Base-by-base conservation (phyloP, 2,113 vertebrate species). In the Piprites chloris region DNA sequence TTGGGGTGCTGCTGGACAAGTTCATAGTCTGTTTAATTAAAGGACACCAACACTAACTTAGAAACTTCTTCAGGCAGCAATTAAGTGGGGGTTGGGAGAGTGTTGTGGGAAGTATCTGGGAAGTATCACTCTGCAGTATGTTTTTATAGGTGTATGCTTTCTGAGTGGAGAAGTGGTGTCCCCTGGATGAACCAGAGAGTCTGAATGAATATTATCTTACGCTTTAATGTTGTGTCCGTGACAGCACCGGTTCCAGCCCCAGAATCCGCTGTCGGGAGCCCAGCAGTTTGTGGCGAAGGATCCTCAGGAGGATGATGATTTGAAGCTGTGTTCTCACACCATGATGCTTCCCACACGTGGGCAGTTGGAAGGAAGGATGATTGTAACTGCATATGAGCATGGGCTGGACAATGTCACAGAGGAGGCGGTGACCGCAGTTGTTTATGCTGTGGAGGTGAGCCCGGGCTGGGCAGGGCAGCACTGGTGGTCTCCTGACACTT, bases 181-280 rank as follows among this genome's bases (percentile, higher is more conserved):
- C 46, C 5, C 16, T 22, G 9, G 69, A 39, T 41, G 74, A 82
- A 47, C 19, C 32, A 10, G 89, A 91, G 39, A 17, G 7, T 53
- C n/a, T 80, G 76, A 52, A 63, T 1, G 3, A 22, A 8, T 30
- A 24, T 69, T 33, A 3, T n/a, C 44, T 88, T 44, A 4, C 0
- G 1, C 49, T 80, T 50, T 62, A 37, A 39, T 22, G 4, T 73
- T 85, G 17, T 87, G 33, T 92, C 89, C 3, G 0, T 53, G 44
- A 37, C 85, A 99, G 99, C 99, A 99, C 97, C 99, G 99, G 47
- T 99, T 99, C 96, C 99, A 99, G 98, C 98, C 99, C 47, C 99
- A 99, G 95, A 99, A 99, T 87, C 99, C 99, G 0, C 97, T 99
- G 27, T 98, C 98, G 1, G 98, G 98, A 21, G 99, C 99, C 42